Evolutionary conservation across 2,113 vertebrate genomes (phyloP).

Genomic region (Pangasianodon hypophthalmus): DNA sequence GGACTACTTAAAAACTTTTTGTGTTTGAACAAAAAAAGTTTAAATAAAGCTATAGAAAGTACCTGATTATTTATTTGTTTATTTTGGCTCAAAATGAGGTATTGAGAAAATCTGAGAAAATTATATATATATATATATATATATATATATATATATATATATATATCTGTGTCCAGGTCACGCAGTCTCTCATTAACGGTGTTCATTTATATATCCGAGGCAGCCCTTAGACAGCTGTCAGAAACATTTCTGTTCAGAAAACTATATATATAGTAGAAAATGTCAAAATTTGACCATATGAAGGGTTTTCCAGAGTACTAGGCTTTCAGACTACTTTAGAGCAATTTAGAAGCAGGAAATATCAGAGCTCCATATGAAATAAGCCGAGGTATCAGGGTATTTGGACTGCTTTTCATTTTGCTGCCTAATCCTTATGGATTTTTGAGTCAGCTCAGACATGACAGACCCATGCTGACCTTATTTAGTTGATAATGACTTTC

Average conservation of each 20-base stretch:
- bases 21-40: no score
- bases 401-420: background rate
- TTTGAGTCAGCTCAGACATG: background rate
- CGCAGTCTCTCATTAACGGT: background rate
- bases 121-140: no score
- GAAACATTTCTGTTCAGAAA: background rate
- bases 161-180: background rate
- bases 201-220: background rate
- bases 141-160: no score
- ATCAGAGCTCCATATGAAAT: background rate
- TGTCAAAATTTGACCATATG: background rate
- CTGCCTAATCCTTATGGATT: background rate
- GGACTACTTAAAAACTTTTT: no score
- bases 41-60: no score
- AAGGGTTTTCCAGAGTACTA: background rate
- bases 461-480: background rate
- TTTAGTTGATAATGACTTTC: conserved; percentile 13
- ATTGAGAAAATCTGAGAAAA: no score
- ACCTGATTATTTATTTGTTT: no score
- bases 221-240: background rate
- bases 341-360: background rate
- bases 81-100: no score
- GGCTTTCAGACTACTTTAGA: background rate
- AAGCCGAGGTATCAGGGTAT: background rate
- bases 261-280: background rate